phyloP scores from a whole-genome alignment of 53 echinoderm and acorn worm species.

The Apostichopus leukothele region DNA sequence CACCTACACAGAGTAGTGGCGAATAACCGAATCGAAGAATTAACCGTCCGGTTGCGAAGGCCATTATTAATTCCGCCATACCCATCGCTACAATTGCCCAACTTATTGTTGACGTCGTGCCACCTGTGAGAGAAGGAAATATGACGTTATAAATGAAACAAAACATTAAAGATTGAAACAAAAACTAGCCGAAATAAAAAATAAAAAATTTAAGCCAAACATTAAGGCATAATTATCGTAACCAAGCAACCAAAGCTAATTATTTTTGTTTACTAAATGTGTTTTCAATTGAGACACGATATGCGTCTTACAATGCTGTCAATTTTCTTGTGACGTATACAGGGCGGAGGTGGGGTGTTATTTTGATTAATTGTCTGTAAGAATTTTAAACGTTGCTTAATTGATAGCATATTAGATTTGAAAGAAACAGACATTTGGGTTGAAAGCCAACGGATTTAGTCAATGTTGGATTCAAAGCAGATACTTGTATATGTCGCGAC shows the following conservation, averaged over 20 bases:
- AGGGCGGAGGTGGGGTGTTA: too few relatives aligned
- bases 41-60: conserved; percentile 8
- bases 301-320: too few relatives aligned
- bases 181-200: background rate
- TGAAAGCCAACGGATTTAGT: too few relatives aligned
- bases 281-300: too few relatives aligned
- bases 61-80: conserved; percentile 36
- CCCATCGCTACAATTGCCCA: conserved; percentile 36
- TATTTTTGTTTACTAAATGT: too few relatives aligned
- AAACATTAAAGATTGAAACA: background rate
- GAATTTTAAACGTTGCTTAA: too few relatives aligned
- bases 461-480: too few relatives aligned
- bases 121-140: conserved; percentile 9
- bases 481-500: too few relatives aligned
- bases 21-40: conserved; percentile 45
- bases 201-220: background rate
- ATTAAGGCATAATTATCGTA: background rate
- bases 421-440: too few relatives aligned
- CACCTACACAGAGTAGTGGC: conserved; percentile 39
- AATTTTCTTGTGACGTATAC: too few relatives aligned
- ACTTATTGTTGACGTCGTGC: conserved; percentile 21
- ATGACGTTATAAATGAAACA: background rate
- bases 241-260: background rate
- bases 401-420: too few relatives aligned
- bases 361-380: too few relatives aligned